Conservation (phyloP, 2,797 vertebrate genomes). For the Delichon dasypus region DNA sequence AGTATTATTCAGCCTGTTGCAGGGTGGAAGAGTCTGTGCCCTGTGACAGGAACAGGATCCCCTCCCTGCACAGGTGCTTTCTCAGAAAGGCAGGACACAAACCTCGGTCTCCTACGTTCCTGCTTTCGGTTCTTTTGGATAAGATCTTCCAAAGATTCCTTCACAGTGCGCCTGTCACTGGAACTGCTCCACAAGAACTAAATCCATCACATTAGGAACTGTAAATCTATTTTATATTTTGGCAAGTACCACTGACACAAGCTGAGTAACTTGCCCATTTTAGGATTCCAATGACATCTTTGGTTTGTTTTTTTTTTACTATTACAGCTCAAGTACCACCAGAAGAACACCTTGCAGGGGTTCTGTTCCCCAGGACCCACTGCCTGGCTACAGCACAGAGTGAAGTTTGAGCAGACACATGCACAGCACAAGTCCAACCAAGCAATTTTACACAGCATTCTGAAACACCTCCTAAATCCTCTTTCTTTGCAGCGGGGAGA, state of each 20-base stretch:
- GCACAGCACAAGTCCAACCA: not conserved
- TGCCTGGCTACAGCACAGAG: not conserved
- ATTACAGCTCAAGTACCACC: no score
- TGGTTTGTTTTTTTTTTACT: no score
- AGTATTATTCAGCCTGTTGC: not conserved
- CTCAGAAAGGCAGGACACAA: not conserved
- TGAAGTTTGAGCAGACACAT: not conserved
- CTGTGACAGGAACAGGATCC: not conserved
- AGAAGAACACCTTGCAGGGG: not conserved
- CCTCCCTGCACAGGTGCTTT: not conserved
- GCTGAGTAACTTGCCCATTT: not conserved
- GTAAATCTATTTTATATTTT: not conserved
- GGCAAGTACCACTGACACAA: not conserved
- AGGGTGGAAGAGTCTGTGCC: not conserved
- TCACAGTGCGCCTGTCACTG: not conserved
- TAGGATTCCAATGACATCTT: not conserved
- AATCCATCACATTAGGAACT: not conserved
- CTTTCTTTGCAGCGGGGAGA: not conserved
- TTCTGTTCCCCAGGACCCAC: not conserved
- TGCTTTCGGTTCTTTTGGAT: not conserved
- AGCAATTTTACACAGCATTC: not conserved
- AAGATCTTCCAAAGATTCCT: not conserved
- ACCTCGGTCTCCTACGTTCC: rapidly evolving
- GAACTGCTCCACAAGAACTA: not conserved
- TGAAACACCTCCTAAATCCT: not conserved